Evolutionary conservation across 2,797 vertebrate species (phyloP), one percentile per base, ranked within the genome.

Genomic region (Helostoma temminkii): DNA sequence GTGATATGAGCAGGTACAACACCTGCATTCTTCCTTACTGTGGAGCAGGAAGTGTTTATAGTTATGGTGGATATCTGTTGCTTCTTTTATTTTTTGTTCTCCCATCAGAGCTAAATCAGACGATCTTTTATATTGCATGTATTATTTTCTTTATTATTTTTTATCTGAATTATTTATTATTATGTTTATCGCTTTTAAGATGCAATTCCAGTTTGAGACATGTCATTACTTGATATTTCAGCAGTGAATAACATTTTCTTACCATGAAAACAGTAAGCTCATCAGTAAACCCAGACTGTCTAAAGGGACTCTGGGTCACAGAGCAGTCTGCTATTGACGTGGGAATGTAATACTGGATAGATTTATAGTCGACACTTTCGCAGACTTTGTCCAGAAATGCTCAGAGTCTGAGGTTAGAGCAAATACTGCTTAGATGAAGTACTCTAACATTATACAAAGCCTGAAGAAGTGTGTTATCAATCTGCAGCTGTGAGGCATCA

Each of bases 401-500:
- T 60, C 21, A 50, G 19, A 48, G 59, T 71, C 55, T 18, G n/a
- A 48, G 47, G 64, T 55, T 30, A 37, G 42, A 19, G 19, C 12
- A 25, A 24, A 49, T 19, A 22, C 52, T 47, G 3, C 42, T 22
- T 45, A 28, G n/a, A 50, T 18, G 48, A 36, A 58, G 26, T 43
- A 28, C 9, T 25, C 11, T 32, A 71, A 67, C 52, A 54, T 53
- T 21, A 19, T 48, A 57, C n/a, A 47, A 37, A 82, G 30, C 62
- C 52, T 65, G 56, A 62, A 32, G 37, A 55, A 2, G 1, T 77
- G 65, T 76, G 36, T 90, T 49, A 3, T 72, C 14, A 5, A 2
- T 81, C 75, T 72, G 54, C 84, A 90, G 85, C 71, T 65, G 62
- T 64, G 69, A 86, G 67, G 21, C 65, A 57, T 78, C 59, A 62